Evolutionary conservation across 2,797 vertebrate species (phyloP).

Genomic region (Numenius phaeopus): DNA sequence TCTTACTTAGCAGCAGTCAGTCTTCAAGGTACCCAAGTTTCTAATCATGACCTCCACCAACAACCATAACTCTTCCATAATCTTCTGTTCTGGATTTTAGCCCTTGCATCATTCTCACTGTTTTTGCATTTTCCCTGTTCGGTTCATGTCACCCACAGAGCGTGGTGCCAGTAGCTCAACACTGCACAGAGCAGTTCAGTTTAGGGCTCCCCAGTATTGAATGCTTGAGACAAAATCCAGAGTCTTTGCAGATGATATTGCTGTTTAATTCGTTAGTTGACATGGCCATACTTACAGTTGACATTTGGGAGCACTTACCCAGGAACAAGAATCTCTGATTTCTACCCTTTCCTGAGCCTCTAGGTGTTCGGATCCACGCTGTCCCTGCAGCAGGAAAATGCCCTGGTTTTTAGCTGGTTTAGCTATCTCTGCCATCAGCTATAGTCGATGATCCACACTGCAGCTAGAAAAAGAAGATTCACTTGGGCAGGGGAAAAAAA

Average conservation of each 20-base stretch:
- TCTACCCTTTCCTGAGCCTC: not conserved
- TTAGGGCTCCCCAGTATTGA: not conserved
- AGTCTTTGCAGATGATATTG: not conserved
- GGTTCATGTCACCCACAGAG: not conserved
- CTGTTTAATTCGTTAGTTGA: not conserved
- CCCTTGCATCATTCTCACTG: not conserved
- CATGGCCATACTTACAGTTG: not conserved
- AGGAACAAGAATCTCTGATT: not conserved
- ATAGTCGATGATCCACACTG: not conserved
- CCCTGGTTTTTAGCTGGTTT: not conserved
- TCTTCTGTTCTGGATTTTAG: not conserved
- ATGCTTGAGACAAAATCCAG: not conserved
- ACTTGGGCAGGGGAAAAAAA: not conserved
- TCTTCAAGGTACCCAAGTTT: not conserved
- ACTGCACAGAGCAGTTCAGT: not conserved
- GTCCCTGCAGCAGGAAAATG: not conserved
- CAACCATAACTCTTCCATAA: not conserved
- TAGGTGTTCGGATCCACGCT: not conserved
- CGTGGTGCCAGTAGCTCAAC: not conserved
- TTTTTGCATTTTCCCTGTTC: not conserved
- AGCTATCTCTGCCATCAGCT: not conserved
- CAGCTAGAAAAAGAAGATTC: not conserved
- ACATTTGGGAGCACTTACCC: not conserved
- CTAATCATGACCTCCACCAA: not conserved
- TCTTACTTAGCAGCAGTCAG: not conserved